Evolutionary conservation across 2,113 vertebrate species (phyloP).

Genomic region (Micromys minutus): DNA sequence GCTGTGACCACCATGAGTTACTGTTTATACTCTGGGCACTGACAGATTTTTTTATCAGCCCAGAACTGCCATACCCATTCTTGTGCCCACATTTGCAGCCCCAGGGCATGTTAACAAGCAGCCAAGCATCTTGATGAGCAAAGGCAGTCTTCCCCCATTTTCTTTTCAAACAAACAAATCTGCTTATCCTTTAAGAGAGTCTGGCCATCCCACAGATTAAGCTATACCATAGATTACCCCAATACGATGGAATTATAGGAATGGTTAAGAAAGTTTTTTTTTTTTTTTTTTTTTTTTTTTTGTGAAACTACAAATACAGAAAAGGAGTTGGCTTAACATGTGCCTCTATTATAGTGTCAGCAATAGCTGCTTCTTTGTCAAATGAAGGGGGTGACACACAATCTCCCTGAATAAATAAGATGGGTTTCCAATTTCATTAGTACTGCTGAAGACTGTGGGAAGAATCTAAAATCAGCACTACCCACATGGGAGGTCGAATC

Average conservation of each 20-base stretch:
- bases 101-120: not conserved
- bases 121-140: not conserved
- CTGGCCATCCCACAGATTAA: not conserved
- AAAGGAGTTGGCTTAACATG: slow-evolving; percentile 3
- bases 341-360: not conserved
- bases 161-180: not conserved
- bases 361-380: not conserved
- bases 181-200: not conserved
- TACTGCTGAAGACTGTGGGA: slow-evolving; percentile 69
- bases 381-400: not conserved
- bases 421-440: slow-evolving; percentile 48
- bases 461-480: slow-evolving; percentile 69
- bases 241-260: not conserved
- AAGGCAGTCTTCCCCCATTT: not conserved
- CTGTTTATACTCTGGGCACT: not conserved
- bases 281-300: not conserved
- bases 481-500: slow-evolving; percentile 69
- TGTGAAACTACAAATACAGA: not conserved
- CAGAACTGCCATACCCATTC: not conserved
- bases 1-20: not conserved
- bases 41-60: not conserved
- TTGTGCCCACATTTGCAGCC: not conserved
- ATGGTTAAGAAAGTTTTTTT: not conserved
- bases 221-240: not conserved
- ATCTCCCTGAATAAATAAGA: slow-evolving; percentile 57